These are phyloP conservation scores for Schizothorax lantsangensis DNA, from an alignment of 2,797 vertebrate genomes.

Conservation along the genomic window DNA sequence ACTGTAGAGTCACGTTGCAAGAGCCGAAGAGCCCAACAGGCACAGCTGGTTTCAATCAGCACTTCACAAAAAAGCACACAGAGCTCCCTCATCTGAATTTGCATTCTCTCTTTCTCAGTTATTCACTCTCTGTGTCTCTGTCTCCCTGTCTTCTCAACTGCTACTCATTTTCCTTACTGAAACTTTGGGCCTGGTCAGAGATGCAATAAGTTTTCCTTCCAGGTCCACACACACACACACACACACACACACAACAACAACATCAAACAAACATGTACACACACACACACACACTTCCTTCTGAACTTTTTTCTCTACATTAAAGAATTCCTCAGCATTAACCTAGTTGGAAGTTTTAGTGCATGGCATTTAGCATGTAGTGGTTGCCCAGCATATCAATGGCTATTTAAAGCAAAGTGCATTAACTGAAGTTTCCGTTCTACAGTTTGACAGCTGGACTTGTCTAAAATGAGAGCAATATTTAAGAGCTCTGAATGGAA, in stretches of 20 bases:
- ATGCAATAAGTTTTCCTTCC: slow-evolving; percentile 38
- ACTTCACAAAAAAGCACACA: slow-evolving; percentile 70
- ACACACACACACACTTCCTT: background rate
- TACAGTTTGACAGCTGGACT: background rate
- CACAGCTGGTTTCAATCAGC: slow-evolving; percentile 77
- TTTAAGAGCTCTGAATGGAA: slow-evolving; percentile 58
- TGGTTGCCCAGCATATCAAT: background rate
- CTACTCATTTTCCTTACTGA: slow-evolving; percentile 13
- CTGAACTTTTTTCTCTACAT: background rate
- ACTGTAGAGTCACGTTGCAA: slow-evolving; percentile 65
- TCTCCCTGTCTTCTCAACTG: slow-evolving; percentile 34
- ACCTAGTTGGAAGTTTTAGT: background rate
- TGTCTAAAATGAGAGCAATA: slow-evolving; percentile 24
- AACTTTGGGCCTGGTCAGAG: slow-evolving; percentile 26
- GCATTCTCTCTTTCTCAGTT: slow-evolving; percentile 46
- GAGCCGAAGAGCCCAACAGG: slow-evolving; percentile 59
- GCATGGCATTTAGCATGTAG: background rate
- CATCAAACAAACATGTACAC: background rate
- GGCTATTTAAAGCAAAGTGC: background rate
- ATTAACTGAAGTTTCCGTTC: background rate
- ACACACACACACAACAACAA: background rate
- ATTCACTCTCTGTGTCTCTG: slow-evolving; percentile 43
- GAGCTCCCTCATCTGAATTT: slow-evolving; percentile 63
- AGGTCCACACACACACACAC: background rate
- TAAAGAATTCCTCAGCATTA: background rate